Evolutionary conservation across 2,888 invertebrate species (phyloP), one percentile per base, ranked within the genome.

Genomic region (Heliconius aoede): DNA sequence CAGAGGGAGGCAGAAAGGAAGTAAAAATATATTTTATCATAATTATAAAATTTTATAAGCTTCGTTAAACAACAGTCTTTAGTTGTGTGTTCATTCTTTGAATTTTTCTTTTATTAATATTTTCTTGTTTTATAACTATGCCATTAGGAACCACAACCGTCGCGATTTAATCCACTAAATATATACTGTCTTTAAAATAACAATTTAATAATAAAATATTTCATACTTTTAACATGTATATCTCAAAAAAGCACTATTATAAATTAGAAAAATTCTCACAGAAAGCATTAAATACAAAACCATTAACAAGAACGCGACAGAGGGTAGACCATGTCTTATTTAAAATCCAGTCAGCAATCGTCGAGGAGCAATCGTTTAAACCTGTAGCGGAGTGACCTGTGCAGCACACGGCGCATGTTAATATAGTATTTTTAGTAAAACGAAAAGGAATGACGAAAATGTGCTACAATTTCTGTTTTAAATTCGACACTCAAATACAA

Each of bases 291-390:
- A 82, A 77, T 65, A 24, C 73, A 13, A 26, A 28, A 58, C 71
- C 85, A 79, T 80, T 64, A 83, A 80, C 78, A 72, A 26, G 83
- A 85, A 72, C 76, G 58, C 40, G 46, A 69, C 79, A 74, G 72
- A 80, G 68, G 83, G 79, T 84, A 82, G 82, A 83, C 83, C 75
- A 80, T 72, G 76, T 82, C 85, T 87, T 86, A 86, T 87, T 88
- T 88, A 85, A 88, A 86, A 84, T 83, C 85, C 81, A 84, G 86
- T 85, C 85, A 83, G 82, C 83, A 82, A 80, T 80, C 74, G 77
- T 72, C 65, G 73, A 64, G 75, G 65, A 74, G 51, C 36, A 72
- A 67, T 62, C 76, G 60, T 21, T 73, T 74, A 73, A 62, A 73
- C 75, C 75, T 75, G 75, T 71, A 75, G 75, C 62, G 64, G 75